A percentile compares a stretch with the other conserved stretches of the same genome.
phyloP scores from a whole-genome alignment of 2,888 invertebrate genomes.

The Deroplatys truncata region DNA sequence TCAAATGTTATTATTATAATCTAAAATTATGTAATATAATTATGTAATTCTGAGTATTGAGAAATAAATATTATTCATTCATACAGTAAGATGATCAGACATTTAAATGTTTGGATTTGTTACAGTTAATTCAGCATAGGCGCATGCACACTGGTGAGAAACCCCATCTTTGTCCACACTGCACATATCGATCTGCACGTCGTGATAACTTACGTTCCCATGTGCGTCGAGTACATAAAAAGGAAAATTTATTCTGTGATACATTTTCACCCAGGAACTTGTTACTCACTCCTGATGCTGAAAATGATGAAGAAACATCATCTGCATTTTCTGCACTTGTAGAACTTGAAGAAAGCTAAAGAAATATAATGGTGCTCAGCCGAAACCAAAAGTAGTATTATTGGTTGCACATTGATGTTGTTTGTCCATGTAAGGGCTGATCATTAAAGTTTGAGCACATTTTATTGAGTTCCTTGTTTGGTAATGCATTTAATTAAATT shows the following conservation, averaged over 20 bases:
- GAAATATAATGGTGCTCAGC: neutral
- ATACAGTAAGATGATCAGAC: too few species aligned
- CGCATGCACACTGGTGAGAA: constrained; percentile 56
- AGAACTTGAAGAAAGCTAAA: neutral
- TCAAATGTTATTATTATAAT: too few species aligned
- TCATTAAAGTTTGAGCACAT: neutral
- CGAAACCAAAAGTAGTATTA: neutral
- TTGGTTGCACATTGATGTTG: neutral
- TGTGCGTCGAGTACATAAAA: constrained; percentile 53
- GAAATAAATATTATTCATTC: too few species aligned
- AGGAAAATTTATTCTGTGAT: constrained; percentile 53
- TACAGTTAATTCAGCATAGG: constrained; percentile 51
- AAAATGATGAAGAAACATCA: neutral
- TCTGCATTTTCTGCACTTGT: neutral
- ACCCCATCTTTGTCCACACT: constrained; percentile 54
- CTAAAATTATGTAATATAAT: too few species aligned
- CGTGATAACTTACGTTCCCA: constrained; percentile 55
- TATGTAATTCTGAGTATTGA: too few species aligned
- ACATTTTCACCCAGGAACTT: constrained; percentile 53
- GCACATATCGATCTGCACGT: constrained; percentile 53
- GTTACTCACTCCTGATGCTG: constrained; percentile 33
- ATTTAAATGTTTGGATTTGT: neutral
- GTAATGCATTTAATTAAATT: too few species aligned
- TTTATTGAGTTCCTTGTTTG: too few species aligned
- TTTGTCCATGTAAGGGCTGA: neutral